Evolutionary conservation across 1,140 invertebrate genomes (phyloP).

Genomic region (Mycetomoellerius zeteki): DNA sequence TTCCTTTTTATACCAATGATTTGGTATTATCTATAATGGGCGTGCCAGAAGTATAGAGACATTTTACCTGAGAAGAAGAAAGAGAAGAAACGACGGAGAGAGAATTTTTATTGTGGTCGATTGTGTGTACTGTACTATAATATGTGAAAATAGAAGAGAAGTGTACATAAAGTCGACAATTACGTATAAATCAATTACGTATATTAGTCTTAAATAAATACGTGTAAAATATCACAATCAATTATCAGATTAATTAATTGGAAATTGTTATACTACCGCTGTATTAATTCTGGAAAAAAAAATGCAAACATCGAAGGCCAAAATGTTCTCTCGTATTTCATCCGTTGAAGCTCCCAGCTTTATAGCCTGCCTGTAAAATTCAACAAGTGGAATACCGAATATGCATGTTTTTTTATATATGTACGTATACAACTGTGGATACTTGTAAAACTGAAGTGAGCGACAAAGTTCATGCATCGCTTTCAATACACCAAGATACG

Average conservation of each 20-base stretch:
- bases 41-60: background rate
- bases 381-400: background rate
- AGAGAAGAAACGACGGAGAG: background rate
- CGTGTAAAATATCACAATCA: background rate
- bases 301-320: background rate
- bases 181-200: constrained; percentile 5
- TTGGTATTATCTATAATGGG: constrained; percentile 1
- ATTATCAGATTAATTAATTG: constrained; percentile 28
- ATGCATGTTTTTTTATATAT: background rate
- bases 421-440: background rate
- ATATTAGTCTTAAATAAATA: constrained; percentile 13
- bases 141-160: constrained; percentile 19
- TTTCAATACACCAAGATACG: background rate
- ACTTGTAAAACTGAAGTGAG: constrained; percentile 4
- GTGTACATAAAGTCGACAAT: constrained; percentile 41
- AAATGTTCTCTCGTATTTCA: background rate
- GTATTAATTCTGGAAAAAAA: background rate
- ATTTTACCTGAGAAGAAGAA: background rate
- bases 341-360: background rate
- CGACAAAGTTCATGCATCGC: background rate
- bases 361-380: constrained; percentile 3
- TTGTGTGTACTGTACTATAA: constrained; percentile 20
- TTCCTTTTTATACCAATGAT: constrained; percentile 5
- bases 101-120: background rate
- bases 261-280: background rate